phyloP scores from a whole-genome alignment of 2,113 vertebrate genomes.

The Phrynosoma platyrhinos region DNA sequence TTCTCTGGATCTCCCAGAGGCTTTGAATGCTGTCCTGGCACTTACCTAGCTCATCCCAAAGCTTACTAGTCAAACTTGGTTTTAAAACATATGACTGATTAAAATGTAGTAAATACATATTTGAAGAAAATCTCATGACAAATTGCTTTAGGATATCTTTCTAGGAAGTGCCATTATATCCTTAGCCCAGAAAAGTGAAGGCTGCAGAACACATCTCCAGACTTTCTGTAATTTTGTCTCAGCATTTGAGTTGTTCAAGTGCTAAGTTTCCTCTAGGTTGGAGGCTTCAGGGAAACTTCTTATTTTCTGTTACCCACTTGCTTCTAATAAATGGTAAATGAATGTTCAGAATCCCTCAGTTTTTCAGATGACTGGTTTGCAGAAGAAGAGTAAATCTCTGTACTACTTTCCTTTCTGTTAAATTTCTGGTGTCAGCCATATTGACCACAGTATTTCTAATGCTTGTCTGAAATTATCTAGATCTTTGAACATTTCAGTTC shows the following conservation, averaged over 20 bases:
- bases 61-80: neutral
- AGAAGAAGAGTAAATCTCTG: neutral
- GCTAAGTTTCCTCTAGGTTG: neutral
- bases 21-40: neutral
- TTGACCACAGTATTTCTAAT: neutral
- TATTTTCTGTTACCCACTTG: neutral
- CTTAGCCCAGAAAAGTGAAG: neutral
- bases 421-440: neutral
- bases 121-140: neutral
- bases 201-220: neutral
- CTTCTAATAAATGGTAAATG: neutral
- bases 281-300: neutral
- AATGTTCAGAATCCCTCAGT: neutral
- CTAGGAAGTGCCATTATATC: neutral
- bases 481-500: neutral
- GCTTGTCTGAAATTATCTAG: neutral
- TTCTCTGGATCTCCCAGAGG: neutral
- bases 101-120: neutral
- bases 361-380: neutral
- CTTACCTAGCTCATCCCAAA: neutral
- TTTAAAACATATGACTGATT: neutral
- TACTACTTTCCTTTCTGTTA: neutral
- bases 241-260: neutral
- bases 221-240: neutral
- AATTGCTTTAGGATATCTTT: neutral